Conservation (phyloP, 2,888 invertebrate species). For the Pyrrhia umbra region DNA sequence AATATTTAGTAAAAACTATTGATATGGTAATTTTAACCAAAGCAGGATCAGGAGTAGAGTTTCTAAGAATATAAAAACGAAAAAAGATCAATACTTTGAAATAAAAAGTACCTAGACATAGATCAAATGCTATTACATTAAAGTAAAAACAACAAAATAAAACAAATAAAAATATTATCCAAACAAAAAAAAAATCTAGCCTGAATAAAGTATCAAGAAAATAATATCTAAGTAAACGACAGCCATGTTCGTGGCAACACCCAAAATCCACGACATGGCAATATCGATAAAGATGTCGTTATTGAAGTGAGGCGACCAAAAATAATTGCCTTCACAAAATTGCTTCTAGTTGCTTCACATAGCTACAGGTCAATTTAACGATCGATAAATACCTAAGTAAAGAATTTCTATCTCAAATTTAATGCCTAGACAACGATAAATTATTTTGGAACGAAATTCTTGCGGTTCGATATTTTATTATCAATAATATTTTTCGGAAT, state of each 20-base stretch:
- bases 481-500: background rate
- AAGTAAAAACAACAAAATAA: background rate
- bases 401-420: background rate
- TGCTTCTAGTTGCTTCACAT: conserved; percentile 1
- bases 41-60: too few relatives aligned
- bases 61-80: too few relatives aligned
- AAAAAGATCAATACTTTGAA: too few relatives aligned
- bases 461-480: background rate
- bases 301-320: background rate
- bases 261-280: conserved; percentile 1
- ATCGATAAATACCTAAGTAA: background rate
- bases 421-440: background rate
- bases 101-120: too few relatives aligned
- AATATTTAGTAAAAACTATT: too few relatives aligned
- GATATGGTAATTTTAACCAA: too few relatives aligned
- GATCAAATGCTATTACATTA: too few relatives aligned
- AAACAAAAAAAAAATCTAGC: background rate
- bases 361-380: background rate
- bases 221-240: background rate
- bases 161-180: background rate
- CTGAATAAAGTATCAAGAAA: conserved; percentile 26
- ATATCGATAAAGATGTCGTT: conserved; percentile 9
- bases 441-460: conserved; percentile 1
- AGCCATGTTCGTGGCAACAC: conserved; percentile 7
- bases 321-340: conserved; percentile 12